These are phyloP conservation scores for Aspidiotus rigidus DNA, from an alignment of 2,888 invertebrate species.

Conservation along the genomic window DNA sequence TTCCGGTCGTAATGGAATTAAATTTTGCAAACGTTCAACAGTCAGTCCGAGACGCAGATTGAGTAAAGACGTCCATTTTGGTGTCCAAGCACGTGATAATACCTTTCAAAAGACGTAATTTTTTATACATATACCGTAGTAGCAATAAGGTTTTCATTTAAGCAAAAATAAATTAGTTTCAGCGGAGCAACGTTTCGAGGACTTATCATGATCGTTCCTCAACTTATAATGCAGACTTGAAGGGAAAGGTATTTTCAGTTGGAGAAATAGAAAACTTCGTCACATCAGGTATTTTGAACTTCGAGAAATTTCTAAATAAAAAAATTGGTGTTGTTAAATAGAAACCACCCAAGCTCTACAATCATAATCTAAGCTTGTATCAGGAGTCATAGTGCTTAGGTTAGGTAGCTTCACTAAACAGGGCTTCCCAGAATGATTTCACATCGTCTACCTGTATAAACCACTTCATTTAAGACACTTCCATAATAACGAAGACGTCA, in stretches of 20 bases:
- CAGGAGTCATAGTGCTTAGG: too few relatives aligned
- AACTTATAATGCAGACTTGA: background rate
- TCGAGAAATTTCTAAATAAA: background rate
- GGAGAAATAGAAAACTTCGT: background rate
- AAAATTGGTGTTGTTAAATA: too few relatives aligned
- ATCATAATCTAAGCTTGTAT: too few relatives aligned
- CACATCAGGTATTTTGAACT: too few relatives aligned
- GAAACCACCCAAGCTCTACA: too few relatives aligned
- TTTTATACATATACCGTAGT: background rate
- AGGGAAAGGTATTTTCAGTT: too few relatives aligned
- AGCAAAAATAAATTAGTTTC: background rate
- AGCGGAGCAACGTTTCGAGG: too few relatives aligned
- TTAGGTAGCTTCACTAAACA: too few relatives aligned
- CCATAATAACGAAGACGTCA: too few relatives aligned
- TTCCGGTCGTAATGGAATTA: conserved; percentile 48
- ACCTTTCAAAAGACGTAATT: conserved; percentile 43
- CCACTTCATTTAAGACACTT: too few relatives aligned
- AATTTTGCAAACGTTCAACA: conserved; percentile 41
- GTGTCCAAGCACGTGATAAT: conserved; percentile 46
- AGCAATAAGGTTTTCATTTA: background rate
- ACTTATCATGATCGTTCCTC: background rate
- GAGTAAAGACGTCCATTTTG: conserved; percentile 47
- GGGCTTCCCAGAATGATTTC: too few relatives aligned
- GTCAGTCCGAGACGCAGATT: conserved; percentile 47
- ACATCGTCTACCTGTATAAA: too few relatives aligned